Evolutionary conservation across 2,113 vertebrate genomes (phyloP), one percentile per base, ranked within the genome.

Genomic region (Genyomyrus donnyi): DNA sequence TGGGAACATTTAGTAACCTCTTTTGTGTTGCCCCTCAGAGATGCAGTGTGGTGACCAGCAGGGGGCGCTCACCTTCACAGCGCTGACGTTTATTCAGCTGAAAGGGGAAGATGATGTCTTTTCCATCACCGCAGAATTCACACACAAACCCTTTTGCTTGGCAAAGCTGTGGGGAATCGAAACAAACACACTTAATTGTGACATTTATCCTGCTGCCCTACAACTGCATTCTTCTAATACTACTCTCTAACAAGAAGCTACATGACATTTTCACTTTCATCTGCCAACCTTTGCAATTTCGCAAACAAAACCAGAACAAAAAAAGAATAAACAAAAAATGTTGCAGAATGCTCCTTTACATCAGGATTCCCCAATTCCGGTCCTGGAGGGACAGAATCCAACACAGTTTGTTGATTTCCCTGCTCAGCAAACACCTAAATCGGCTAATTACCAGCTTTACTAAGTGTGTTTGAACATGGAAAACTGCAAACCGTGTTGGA

Each of bases 131-230:
- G 91, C 98, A 99, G 95, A 99, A 99, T 93, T 99, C 98, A 0
- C 98, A 99, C 92, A 99, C 98, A 91, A 99, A 99, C 89, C 98
- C 98, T 93, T 99, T 99, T 48, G 97, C 98, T 94, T 99, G 98
- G 94, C 98, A 99, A 91, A 99, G 94, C 98, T 99, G 93, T 2
- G 52, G 90, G 52, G 31, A 62, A 0, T 62, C 27, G 35, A 46
- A 24, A 35, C 53, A 21, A 66, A 42, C n/a, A 39, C 52, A n/a
- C 15, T 80, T 80, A 35, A 42, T 42, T 80, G 70, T 77, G 15
- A 77, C 31, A 39, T 35, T 19, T 42, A 42, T 42, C 74, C 35
- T 42, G 74, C 35, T 77, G 15, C 74, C 35, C 15, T 39, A 27
- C 4, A 19, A 42, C 35, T 19, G 15, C 13, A 19, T 42, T 80